Evolutionary conservation across 2,113 vertebrate species (phyloP).

Genomic region (Callocephalon fimbriatum): DNA sequence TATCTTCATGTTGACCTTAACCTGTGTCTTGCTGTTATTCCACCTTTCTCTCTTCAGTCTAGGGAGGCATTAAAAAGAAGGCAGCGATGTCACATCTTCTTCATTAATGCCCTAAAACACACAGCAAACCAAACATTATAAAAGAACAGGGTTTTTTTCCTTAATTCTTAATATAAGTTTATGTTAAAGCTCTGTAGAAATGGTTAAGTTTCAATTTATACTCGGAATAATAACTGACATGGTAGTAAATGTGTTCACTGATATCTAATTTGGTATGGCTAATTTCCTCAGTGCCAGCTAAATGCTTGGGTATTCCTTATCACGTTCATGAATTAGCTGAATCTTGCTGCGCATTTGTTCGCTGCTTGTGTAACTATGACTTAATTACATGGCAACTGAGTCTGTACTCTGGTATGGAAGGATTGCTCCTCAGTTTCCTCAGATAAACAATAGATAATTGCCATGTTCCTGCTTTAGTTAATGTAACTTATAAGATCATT

Average conservation of each 20-base stretch:
- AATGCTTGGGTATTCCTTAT: not conserved
- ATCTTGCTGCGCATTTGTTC: slow-evolving; percentile 38
- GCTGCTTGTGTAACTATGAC: not conserved
- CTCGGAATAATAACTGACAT: not conserved
- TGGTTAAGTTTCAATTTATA: slow-evolving; percentile 13
- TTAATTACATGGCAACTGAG: slow-evolving; percentile 35
- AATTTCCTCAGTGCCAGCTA: slow-evolving; percentile 34
- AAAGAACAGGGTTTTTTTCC: not conserved
- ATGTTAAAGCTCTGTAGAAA: not conserved
- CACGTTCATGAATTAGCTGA: not conserved
- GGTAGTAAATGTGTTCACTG: slow-evolving; percentile 9
- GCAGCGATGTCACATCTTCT: not conserved
- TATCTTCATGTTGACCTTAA: not conserved
- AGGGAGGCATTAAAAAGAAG: not conserved
- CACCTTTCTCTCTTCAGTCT: not conserved
- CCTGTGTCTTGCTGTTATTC: not conserved
- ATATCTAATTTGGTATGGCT: slow-evolving; percentile 46
- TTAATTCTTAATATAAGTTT: not conserved
- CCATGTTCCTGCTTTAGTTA: not conserved
- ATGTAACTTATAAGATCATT: not conserved
- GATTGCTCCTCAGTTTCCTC: not conserved
- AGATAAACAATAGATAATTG: slow-evolving; percentile 39
- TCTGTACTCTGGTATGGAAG: not conserved
- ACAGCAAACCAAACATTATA: not conserved
- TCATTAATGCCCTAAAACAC: not conserved